Evolutionary conservation across 2,113 vertebrate genomes (phyloP), one percentile per base, ranked within the genome.

Genomic region (Hystrix brachyura): DNA sequence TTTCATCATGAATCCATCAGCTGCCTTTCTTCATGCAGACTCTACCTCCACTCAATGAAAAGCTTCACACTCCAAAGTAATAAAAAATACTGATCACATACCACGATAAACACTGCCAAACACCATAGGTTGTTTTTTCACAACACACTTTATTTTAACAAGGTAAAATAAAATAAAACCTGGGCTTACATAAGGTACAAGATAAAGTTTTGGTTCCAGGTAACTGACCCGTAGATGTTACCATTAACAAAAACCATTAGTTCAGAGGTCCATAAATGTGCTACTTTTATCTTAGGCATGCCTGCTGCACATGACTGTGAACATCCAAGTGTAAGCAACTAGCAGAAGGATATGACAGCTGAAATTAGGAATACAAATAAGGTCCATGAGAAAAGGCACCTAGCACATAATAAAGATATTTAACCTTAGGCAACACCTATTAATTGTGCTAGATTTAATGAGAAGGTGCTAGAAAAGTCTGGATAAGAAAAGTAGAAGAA

Each of bases 51-150:
- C 4, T n/a, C n/a, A 19, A 96, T 72, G 64, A 48, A 65, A 87
- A 95, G 65, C 79, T 92, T 85, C 32, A 67, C 59, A 93, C 82
- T 65, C 34, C 25, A 90, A 88, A 79, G 46, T 17, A 60, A 53
- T 43, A 51, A 78, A 84, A 86, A 84, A 51, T 23, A n/a, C 71
- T 10, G n/a, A 15, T 46, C 59, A 69, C 0, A 23, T 32, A 21
- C 27, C 38, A 57, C n/a, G 72, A 87, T 62, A 86, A 88, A 48
- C 27, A 92, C 29, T 12, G 76, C 34, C n/a, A 76, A 85, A 82
- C 15, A 11, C 7, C 29, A 15, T 67, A 11, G 25, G 27, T 29
- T 38, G 7, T 21, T 18, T 23, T 21, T 43, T 80, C 92, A 71
- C 23, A 53, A 80, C 32, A 81, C 19, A 34, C 25, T 43, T 57